Evolutionary conservation across 2,797 vertebrate species (phyloP).

Genomic region (Monodelphis domestica): DNA sequence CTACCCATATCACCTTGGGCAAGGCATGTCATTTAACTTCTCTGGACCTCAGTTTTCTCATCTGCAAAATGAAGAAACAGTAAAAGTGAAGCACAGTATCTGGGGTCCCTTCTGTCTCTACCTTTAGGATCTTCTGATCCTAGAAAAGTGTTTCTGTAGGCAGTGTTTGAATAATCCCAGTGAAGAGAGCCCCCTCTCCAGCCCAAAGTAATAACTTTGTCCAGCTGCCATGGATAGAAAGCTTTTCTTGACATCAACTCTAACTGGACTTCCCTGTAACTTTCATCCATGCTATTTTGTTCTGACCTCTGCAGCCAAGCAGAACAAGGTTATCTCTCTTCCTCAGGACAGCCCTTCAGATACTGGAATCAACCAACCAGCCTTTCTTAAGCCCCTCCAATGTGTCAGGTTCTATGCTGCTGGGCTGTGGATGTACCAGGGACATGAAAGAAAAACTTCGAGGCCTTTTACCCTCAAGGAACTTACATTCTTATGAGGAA

Average conservation of each 20-base stretch:
- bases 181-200: background rate
- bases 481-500: background rate
- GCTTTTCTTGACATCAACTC: background rate
- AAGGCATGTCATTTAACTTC: background rate
- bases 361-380: background rate
- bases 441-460: background rate
- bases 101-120: no score
- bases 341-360: background rate
- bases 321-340: background rate
- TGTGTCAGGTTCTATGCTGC: background rate
- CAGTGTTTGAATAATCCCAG: background rate
- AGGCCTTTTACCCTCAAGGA: background rate
- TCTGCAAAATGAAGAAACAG: background rate
- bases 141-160: background rate
- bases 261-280: background rate
- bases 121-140: background rate
- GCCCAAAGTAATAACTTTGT: background rate
- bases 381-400: background rate
- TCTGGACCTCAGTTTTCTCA: background rate
- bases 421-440: rapidly evolving
- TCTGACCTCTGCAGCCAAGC: background rate
- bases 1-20: background rate
- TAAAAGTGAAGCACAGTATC: background rate
- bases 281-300: background rate
- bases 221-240: background rate